phyloP scores from a whole-genome alignment of 1,140 invertebrate species.

The Macrosteles quadrilineatus region DNA sequence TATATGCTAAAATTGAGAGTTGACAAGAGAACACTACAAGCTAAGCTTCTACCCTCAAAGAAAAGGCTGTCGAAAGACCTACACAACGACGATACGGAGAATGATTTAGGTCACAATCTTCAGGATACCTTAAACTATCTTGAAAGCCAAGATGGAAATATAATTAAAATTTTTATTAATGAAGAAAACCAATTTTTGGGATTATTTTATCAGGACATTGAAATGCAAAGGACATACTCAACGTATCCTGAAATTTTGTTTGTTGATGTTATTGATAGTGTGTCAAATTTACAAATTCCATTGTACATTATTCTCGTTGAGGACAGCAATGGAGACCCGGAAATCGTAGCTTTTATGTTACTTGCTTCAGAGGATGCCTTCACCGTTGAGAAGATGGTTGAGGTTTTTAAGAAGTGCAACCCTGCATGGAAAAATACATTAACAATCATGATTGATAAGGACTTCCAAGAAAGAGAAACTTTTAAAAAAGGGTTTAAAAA shows the following conservation, averaged over 20 bases:
- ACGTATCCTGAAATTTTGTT: neutral
- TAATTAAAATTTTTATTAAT: conserved; percentile 1
- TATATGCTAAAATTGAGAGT: conserved; percentile 20
- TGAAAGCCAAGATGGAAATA: conserved; percentile 5
- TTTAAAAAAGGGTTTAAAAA: conserved; percentile 12
- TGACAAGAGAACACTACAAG: neutral
- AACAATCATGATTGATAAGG: conserved; percentile 8
- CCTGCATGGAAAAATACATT: neutral
- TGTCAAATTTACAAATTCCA: neutral
- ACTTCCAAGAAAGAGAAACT: conserved; percentile 14
- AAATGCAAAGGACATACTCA: neutral
- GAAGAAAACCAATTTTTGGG: conserved; percentile 14
- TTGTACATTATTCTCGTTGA: neutral
- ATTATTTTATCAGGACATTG: neutral
- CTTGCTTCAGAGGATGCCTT: conserved; percentile 2
- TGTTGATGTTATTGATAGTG: conserved; percentile 2
- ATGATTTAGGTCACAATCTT: neutral
- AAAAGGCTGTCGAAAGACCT: neutral
- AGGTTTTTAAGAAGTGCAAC: neutral
- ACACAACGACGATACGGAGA: conserved; percentile 1
- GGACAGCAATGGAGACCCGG: conserved; percentile 4
- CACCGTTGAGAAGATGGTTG: conserved; percentile 8
- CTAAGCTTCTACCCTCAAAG: neutral
- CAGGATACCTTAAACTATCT: conserved; percentile 7
- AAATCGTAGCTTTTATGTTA: neutral